A percentile compares a stretch with the other conserved stretches of the same genome.
Evolutionary conservation across 1,140 invertebrate genomes (phyloP).

Genomic region (Cherax destructor): DNA sequence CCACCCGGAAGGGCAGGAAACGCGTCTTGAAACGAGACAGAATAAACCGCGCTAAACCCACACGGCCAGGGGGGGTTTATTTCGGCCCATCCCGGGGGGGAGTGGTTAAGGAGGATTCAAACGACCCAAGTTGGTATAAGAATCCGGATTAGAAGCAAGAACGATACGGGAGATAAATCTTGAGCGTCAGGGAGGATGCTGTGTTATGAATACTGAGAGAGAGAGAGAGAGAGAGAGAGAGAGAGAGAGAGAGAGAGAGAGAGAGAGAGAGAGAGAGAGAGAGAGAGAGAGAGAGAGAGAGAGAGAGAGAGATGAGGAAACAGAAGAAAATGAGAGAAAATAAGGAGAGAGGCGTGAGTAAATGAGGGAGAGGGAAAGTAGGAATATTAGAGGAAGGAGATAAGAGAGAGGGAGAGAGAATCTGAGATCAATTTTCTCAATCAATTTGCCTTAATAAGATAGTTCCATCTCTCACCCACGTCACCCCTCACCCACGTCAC

Average conservation of each 20-base stretch:
- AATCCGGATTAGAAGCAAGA: background rate
- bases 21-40: no score
- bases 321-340: background rate
- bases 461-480: no score
- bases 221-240: background rate
- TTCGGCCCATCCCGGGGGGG: no score
- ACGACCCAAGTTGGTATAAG: background rate
- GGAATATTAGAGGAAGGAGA: no score
- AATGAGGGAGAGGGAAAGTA: background rate
- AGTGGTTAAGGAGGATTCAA: background rate
- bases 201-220: background rate
- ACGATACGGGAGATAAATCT: background rate
- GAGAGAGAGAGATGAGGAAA: background rate
- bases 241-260: slow-evolving; percentile 4
- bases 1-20: no score
- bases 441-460: no score
- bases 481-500: no score
- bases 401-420: background rate
- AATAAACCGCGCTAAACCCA: no score
- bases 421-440: no score
- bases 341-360: background rate
- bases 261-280: slow-evolving; percentile 7
- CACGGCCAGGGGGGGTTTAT: no score
- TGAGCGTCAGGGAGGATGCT: background rate
- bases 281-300: background rate